phyloP scores from a whole-genome alignment of 2,113 vertebrate genomes.

The Fulica atra region DNA sequence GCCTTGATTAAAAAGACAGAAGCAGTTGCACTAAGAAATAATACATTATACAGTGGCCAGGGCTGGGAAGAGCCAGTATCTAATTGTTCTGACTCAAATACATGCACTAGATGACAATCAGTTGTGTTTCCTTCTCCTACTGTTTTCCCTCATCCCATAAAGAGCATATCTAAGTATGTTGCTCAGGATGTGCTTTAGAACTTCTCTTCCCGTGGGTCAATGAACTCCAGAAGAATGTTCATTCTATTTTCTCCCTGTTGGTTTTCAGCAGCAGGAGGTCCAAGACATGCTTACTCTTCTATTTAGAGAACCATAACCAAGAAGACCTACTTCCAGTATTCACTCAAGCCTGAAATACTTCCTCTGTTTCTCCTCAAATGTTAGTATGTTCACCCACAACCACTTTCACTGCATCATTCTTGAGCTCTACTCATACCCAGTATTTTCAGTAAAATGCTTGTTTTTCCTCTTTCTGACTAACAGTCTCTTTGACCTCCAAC shows the following conservation, averaged over 20 bases:
- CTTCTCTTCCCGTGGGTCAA: background rate
- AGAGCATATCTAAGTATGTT: background rate
- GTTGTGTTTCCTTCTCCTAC: background rate
- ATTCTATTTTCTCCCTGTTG: background rate
- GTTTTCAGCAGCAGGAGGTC: background rate
- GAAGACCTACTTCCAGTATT: background rate
- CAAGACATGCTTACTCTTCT: background rate
- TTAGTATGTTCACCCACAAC: background rate
- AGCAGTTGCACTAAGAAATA: background rate
- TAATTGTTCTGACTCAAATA: background rate
- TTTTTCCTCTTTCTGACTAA: background rate
- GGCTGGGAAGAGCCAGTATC: background rate
- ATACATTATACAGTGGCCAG: background rate
- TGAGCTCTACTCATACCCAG: background rate
- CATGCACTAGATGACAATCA: background rate
- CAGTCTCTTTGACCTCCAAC: background rate
- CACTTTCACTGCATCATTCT: background rate
- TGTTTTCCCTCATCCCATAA: background rate
- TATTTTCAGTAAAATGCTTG: background rate
- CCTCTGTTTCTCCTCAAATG: background rate
- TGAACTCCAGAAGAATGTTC: background rate
- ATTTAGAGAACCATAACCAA: background rate
- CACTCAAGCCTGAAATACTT: background rate
- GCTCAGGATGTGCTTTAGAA: background rate
- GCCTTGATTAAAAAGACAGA: background rate